A percentile compares a stretch with the other conserved stretches of the same genome.
phyloP scores from a whole-genome alignment of 1,140 invertebrate genomes.

The Tetramorium parvispinum region DNA sequence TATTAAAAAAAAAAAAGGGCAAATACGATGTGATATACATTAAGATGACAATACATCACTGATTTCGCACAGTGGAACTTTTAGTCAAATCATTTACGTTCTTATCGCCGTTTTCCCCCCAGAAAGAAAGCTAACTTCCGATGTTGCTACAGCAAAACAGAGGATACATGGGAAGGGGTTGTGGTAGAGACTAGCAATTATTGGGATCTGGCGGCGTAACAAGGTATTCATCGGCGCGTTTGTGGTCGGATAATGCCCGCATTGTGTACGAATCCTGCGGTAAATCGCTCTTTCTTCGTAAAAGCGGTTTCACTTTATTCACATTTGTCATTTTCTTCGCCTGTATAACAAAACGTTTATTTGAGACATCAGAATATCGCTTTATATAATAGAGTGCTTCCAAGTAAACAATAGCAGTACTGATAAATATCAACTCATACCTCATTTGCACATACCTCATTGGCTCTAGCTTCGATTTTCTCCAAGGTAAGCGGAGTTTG shows the following conservation, averaged over 20 bases:
- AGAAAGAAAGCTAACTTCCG: constrained; percentile 81
- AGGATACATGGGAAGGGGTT: constrained; percentile 81
- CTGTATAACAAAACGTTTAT: constrained; percentile 66
- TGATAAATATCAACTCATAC: constrained; percentile 84
- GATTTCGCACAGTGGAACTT: constrained; percentile 66
- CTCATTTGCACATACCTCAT: constrained; percentile 93
- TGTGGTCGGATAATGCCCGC: constrained; percentile 95
- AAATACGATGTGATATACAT: constrained; percentile 62
- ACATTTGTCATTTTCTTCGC: constrained; percentile 85
- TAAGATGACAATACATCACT: constrained; percentile 56
- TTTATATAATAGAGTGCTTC: background rate
- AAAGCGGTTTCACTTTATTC: constrained; percentile 94
- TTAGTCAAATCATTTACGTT: constrained; percentile 56
- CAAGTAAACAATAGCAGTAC: background rate
- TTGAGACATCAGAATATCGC: constrained; percentile 31
- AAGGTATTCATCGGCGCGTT: constrained; percentile 95
- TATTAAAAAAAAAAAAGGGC: constrained; percentile 8
- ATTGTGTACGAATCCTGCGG: constrained; percentile 96
- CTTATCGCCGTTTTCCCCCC: constrained; percentile 60
- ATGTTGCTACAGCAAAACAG: constrained; percentile 83
- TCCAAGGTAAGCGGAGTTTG: constrained; percentile 88
- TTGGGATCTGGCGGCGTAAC: constrained; percentile 93
- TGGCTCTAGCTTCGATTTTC: constrained; percentile 92
- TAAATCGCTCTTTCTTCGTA: constrained; percentile 97
- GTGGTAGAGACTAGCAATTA: constrained; percentile 90